Evolutionary conservation across 2,797 vertebrate genomes (phyloP), one percentile per base, ranked within the genome.

Genomic region (Naso thynnoides): DNA sequence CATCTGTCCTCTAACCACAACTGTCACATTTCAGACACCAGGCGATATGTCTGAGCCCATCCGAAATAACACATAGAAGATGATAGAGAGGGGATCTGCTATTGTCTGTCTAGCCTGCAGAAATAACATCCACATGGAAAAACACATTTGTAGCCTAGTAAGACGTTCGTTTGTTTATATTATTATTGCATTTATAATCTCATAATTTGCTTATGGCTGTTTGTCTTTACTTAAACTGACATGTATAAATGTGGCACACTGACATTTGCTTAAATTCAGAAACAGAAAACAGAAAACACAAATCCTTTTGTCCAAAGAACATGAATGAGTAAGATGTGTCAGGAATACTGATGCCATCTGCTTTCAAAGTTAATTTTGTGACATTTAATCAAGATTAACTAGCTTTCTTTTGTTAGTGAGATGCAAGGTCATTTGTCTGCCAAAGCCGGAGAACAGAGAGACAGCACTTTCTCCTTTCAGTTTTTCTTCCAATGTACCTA

Each of bases 1-100:
- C 82, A 87, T 91, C 78, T 86, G 79, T 87, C 87, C 79, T 79
- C 79, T 70, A 88, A 86, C 75, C 78, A 87, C 79, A 76, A 73
- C 87, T 89, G 88, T 87, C 88, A 91, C 73, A 79, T 76, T 50
- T 82, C 72, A 45, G 75, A 48, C 78, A 44, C 44, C 74, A 66
- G 82, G 77, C 79, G 76, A 83, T 88, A 81, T 45, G 81, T 89
- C 81, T 88, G 66, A 77, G 78, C 26, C 57, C 62, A n/a, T 71
- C 77, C 72, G 55, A 83, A 89, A 81, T 67, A 85, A 86, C 56
- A 82, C n/a, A 65, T 16, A 70, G 59, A 47, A 55, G 59, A 50
- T 81, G 61, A 78, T 16, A 44, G 45, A 78, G 56, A 65, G 56
- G 29, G 39, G 31, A 73, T 36, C 72, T 65, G 66, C 62, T 39